These are phyloP conservation scores for Icerya purchasi DNA, from an alignment of 2,888 invertebrate species.

Conservation along the genomic window DNA sequence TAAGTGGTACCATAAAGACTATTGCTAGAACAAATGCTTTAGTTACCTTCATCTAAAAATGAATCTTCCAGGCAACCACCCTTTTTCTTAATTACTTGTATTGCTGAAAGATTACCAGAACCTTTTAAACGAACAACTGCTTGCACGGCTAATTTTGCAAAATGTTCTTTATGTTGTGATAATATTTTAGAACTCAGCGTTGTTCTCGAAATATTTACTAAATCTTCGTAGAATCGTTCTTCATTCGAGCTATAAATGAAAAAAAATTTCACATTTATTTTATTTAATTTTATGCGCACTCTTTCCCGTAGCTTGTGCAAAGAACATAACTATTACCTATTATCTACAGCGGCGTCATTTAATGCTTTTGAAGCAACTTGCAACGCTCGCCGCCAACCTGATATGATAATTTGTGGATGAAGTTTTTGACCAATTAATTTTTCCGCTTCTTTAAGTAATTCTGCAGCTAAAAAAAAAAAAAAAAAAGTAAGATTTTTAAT, in stretches of 20 bases:
- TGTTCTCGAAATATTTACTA: slow-evolving; percentile 90
- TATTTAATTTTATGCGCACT: no score
- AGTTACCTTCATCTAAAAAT: slow-evolving; percentile 65
- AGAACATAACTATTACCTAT: slow-evolving; percentile 34
- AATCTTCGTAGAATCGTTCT: slow-evolving; percentile 59
- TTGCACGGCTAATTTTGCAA: slow-evolving; percentile 84
- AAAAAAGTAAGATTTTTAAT: no score
- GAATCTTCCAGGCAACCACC: slow-evolving; percentile 87
- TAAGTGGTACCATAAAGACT: not conserved
- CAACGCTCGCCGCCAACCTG: slow-evolving; percentile 81
- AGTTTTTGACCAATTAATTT: slow-evolving; percentile 78
- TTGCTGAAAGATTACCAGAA: slow-evolving; percentile 82
- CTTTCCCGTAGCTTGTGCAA: no score
- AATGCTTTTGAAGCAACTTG: slow-evolving; percentile 67
- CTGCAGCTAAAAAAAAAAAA: slow-evolving; percentile 51
- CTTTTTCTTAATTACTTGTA: slow-evolving; percentile 79
- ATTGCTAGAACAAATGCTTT: no score
- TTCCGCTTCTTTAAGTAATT: slow-evolving; percentile 86
- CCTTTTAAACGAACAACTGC: slow-evolving; percentile 89
- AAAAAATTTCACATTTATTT: no score
- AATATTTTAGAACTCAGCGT: slow-evolving; percentile 96
- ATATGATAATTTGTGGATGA: slow-evolving; percentile 93
- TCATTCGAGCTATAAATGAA: slow-evolving; percentile 35
- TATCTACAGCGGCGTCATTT: slow-evolving; percentile 53
- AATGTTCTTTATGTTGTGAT: slow-evolving; percentile 90